phyloP scores from a whole-genome alignment of 1,140 invertebrate genomes.

The Brachionus rubens region DNA sequence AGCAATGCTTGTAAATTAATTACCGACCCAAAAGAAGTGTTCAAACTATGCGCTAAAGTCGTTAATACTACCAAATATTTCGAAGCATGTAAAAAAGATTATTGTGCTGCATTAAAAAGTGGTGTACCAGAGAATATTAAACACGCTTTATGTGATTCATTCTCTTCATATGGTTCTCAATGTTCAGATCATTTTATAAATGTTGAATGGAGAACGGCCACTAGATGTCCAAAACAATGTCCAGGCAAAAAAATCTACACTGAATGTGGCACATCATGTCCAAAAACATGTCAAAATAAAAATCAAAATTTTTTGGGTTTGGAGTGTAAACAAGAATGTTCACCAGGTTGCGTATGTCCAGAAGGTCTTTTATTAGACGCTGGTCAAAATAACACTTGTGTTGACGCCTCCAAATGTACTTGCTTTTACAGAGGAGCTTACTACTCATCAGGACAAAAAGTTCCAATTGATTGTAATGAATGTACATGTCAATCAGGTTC shows the following conservation, averaged over 20 bases:
- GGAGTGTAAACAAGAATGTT: constrained; percentile 48
- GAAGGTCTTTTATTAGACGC: constrained; percentile 40
- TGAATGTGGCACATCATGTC: constrained; percentile 69
- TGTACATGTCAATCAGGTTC: constrained; percentile 52
- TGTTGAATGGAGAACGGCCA: constrained; percentile 70
- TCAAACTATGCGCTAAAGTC: constrained; percentile 5
- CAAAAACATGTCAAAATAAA: constrained; percentile 67
- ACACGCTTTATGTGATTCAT: constrained; percentile 70
- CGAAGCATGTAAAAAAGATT: constrained; percentile 73
- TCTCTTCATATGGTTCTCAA: constrained; percentile 73
- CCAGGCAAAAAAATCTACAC: constrained; percentile 69
- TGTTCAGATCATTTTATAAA: constrained; percentile 68
- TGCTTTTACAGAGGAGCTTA: constrained; percentile 48
- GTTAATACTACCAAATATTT: constrained; percentile 56
- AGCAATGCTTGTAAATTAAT: not conserved
- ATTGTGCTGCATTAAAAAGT: constrained; percentile 67
- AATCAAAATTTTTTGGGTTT: not conserved
- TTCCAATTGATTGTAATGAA: constrained; percentile 49
- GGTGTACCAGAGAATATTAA: not conserved
- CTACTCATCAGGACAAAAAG: constrained; percentile 40
- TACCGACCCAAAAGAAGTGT: not conserved
- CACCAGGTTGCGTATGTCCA: constrained; percentile 50
- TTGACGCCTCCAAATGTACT: constrained; percentile 48
- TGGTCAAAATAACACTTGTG: constrained; percentile 47
- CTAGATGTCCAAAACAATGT: constrained; percentile 72